phyloP scores from a whole-genome alignment of 2,113 vertebrate genomes.

The Phyllostomus hastatus region DNA sequence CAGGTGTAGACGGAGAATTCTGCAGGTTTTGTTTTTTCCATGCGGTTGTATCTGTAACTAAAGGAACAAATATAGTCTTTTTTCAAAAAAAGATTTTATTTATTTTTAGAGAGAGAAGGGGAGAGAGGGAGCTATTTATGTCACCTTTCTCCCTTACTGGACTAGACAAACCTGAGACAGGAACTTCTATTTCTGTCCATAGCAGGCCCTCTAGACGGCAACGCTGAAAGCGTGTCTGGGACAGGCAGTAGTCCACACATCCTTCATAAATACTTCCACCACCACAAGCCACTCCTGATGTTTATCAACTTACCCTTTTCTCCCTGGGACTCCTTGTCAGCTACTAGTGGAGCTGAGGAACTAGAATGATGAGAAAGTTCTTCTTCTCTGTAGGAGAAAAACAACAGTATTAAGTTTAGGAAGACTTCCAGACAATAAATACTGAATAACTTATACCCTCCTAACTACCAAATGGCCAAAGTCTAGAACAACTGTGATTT shows the following conservation, averaged over 20 bases:
- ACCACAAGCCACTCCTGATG: rapidly evolving
- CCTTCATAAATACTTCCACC: neutral
- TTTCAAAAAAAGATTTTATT: too few relatives aligned
- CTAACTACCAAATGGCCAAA: neutral
- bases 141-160: neutral
- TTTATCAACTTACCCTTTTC: constrained; percentile 80
- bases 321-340: constrained; percentile 81
- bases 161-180: neutral
- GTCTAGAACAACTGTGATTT: neutral
- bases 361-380: constrained; percentile 81
- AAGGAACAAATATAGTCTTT: neutral
- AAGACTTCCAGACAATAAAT: neutral
- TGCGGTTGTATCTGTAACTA: constrained; percentile 63
- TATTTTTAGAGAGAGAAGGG: too few relatives aligned
- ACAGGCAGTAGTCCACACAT: too few relatives aligned
- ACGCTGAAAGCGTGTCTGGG: rapidly evolving
- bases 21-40: constrained; percentile 60
- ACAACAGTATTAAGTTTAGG: neutral
- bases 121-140: neutral
- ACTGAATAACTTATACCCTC: neutral
- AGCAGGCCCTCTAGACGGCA: neutral
- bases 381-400: constrained; percentile 81
- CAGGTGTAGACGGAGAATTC: neutral
- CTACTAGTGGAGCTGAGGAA: constrained; percentile 79
- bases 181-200: neutral